Percentiles rank a stretch among this genome's conserved stretches.
phyloP scores from a whole-genome alignment of 2,797 vertebrate genomes.

The Siniperca undulata region DNA sequence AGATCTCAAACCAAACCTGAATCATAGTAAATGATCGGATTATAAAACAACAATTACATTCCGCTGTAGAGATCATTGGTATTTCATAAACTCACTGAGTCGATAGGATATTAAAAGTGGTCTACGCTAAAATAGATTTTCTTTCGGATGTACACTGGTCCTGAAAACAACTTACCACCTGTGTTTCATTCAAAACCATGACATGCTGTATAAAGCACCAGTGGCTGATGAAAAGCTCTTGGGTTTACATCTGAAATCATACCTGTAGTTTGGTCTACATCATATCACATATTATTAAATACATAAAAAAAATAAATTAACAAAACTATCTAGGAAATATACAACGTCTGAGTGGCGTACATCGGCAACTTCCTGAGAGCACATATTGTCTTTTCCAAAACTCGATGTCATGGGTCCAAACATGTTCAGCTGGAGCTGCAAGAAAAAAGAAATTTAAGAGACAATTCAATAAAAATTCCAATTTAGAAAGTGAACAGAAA shows the following conservation, averaged over 20 bases:
- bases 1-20: neutral
- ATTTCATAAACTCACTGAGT: neutral
- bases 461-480: neutral
- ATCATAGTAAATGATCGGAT: neutral
- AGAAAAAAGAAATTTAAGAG: neutral
- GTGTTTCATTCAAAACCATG: neutral
- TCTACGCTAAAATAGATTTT: neutral
- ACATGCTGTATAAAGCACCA: neutral
- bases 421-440: constrained; percentile 77
- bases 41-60: neutral
- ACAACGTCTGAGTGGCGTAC: constrained; percentile 24
- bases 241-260: neutral
- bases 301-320: constrained; percentile 80
- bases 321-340: constrained; percentile 58
- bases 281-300: constrained; percentile 52
- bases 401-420: neutral
- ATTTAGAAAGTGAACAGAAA: neutral
- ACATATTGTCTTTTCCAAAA: constrained; percentile 12
- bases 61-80: neutral
- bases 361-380: constrained; percentile 60
- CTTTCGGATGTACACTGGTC: neutral
- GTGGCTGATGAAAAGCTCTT: neutral
- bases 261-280: constrained; percentile 22
- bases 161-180: neutral
- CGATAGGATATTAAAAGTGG: neutral